Conservation (phyloP, 2,797 vertebrate species). For the Semotilus atromaculatus region DNA sequence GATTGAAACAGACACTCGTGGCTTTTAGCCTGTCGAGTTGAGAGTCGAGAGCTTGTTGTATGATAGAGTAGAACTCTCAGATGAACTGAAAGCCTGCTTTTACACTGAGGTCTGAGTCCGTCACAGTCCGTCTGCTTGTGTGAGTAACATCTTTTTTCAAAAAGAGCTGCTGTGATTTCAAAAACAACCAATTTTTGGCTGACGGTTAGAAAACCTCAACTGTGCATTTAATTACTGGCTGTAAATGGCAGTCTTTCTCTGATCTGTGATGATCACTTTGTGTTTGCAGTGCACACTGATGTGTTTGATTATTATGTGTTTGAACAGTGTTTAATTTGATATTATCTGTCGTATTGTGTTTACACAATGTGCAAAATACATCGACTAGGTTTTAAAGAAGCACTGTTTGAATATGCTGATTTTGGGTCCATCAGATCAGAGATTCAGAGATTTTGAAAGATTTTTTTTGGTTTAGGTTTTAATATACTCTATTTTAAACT, state of each 20-base stretch:
- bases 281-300: background rate
- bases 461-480: background rate
- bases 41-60: constrained; percentile 8
- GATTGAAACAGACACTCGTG: constrained; percentile 53
- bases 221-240: constrained; percentile 34
- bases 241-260: constrained; percentile 24
- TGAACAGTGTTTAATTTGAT: background rate
- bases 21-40: constrained; percentile 31
- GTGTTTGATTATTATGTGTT: background rate
- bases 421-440: background rate
- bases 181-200: constrained; percentile 30
- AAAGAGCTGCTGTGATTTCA: constrained; percentile 15
- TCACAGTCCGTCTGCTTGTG: constrained; percentile 24
- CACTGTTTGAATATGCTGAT: background rate
- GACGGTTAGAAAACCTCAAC: constrained; percentile 23
- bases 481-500: background rate
- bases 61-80: constrained; percentile 26
- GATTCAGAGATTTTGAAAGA: background rate
- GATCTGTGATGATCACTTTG: background rate
- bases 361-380: background rate
- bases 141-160: background rate
- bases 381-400: background rate
- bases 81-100: constrained; percentile 42
- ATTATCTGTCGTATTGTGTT: background rate
- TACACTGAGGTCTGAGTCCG: constrained; percentile 19